These are phyloP conservation scores for Exocentrus adspersus DNA, from an alignment of 2,888 invertebrate species.

Conservation along the genomic window DNA sequence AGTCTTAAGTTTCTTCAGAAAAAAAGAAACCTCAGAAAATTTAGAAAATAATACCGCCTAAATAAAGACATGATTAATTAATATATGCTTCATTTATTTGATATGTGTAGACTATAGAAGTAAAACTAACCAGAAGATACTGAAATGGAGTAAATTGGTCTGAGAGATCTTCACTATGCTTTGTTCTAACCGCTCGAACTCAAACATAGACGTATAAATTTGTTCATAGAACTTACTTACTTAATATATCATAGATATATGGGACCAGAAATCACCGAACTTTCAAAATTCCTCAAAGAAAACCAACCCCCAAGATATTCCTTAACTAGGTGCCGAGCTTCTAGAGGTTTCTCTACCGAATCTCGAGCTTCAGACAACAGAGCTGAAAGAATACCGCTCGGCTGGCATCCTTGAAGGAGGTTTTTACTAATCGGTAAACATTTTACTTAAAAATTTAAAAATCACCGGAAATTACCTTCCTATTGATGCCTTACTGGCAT, in stretches of 20 bases:
- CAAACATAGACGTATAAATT: slow-evolving; percentile 31
- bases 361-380: slow-evolving; percentile 50
- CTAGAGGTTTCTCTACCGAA: slow-evolving; percentile 46
- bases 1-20: no score
- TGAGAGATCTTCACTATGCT: no score
- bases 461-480: slow-evolving; percentile 67
- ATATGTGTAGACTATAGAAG: no score
- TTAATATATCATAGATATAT: slow-evolving; percentile 99
- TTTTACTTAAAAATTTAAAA: slow-evolving; percentile 57
- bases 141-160: no score
- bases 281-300: slow-evolving; percentile 47
- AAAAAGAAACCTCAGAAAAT: no score
- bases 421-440: slow-evolving; percentile 62
- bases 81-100: no score
- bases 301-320: slow-evolving; percentile 29
- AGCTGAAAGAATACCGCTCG: slow-evolving; percentile 1
- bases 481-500: slow-evolving; percentile 47
- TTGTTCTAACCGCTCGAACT: neutral
- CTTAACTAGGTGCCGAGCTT: slow-evolving; percentile 49
- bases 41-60: no score
- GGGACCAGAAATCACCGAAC: slow-evolving; percentile 76
- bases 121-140: no score
- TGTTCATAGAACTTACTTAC: slow-evolving; percentile 95
- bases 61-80: no score
- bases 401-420: neutral